Evolutionary conservation across 2,888 invertebrate genomes (phyloP), one percentile per base, ranked within the genome.

Genomic region (Tholera decimalis): DNA sequence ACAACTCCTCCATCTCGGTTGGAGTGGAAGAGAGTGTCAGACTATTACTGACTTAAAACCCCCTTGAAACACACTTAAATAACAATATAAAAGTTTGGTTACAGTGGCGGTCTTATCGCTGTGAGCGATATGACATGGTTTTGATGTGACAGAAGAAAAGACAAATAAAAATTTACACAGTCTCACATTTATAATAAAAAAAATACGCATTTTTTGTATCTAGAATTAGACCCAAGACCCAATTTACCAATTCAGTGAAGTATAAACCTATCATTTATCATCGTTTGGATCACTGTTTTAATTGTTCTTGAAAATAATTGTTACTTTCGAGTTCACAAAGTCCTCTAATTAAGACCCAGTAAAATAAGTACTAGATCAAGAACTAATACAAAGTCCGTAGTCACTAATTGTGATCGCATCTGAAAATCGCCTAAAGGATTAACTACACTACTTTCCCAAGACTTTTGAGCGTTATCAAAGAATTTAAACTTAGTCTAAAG

Each of bases 391-490:
- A 35, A 35, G 11, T 37, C 37, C 30, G 35, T 33, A 37, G 22
- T 49, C 18, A 41, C 41, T 41, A 44, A 60, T 50, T 70, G 44
- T 18, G 47, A 53, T 41, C n/a, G 33, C 50, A 20, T 53, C 64
- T 58, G 13, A 46, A 22, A 59, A 47, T 20, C 18, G 43, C 43
- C 43, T 51, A 11, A 20, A 55, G 58, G n/a, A 8, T n/a, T 26
- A 39, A 49, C n/a, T 28, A 47, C 22, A 35, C 41, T 43, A 43
- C 54, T 73, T 77, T 51, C 8, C 8, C 13, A 41, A 20, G 35
- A 43, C 28, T 72, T 64, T 70, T n/a, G 8, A 43, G 47, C 50
- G 22, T 46, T 53, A 77, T 44, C 51, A 26, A 41, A 49, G 46
- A 37, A 28, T 59, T 61, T 33, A 30, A 60, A 56, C 33, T n/a